A percentile compares a stretch with the other conserved stretches of the same genome.
phyloP scores from a whole-genome alignment of 2,797 vertebrate species.

The Acanthopagrus latus region DNA sequence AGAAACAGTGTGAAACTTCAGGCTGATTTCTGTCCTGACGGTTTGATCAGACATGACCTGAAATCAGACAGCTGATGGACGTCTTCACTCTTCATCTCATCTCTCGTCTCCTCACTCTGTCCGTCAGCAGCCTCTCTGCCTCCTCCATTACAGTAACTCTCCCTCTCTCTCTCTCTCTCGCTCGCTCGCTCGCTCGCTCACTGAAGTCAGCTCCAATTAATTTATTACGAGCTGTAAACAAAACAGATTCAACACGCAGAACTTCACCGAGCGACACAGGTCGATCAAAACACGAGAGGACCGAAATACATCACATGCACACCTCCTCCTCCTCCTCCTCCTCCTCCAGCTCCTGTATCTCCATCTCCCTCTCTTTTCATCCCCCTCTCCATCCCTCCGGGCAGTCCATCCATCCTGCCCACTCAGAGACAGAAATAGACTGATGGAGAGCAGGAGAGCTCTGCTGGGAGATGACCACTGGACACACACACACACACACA shows the following conservation, averaged over 20 bases:
- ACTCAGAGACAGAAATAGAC: conserved; percentile 78
- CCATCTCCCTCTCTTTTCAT: conserved; percentile 3
- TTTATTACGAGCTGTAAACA: conserved; percentile 43
- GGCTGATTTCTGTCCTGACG: too few species aligned
- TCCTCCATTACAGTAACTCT: not conserved
- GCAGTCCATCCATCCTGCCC: conserved; percentile 69
- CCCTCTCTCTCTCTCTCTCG: not conserved
- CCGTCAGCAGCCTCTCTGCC: not conserved
- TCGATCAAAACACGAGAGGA: conserved; percentile 39
- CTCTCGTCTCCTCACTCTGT: not conserved
- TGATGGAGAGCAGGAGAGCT: conserved; percentile 63
- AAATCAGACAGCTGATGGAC: not conserved
- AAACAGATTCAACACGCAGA: conserved; percentile 24
- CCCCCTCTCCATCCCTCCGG: conserved; percentile 46
- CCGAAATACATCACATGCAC: not conserved
- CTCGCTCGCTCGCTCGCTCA: not conserved
- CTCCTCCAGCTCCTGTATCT: conserved; percentile 3
- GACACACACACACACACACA: conserved; percentile 15
- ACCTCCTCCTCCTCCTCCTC: conserved; percentile 7
- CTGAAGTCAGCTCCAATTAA: conserved; percentile 32
- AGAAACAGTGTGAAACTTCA: too few species aligned
- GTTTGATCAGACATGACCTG: too few species aligned
- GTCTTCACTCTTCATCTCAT: not conserved
- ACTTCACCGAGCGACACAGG: conserved; percentile 13
- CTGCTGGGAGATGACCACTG: conserved; percentile 68